These are phyloP conservation scores for Strigamia crassipes DNA, from an alignment of 2,888 invertebrate genomes.

Conservation along the genomic window DNA sequence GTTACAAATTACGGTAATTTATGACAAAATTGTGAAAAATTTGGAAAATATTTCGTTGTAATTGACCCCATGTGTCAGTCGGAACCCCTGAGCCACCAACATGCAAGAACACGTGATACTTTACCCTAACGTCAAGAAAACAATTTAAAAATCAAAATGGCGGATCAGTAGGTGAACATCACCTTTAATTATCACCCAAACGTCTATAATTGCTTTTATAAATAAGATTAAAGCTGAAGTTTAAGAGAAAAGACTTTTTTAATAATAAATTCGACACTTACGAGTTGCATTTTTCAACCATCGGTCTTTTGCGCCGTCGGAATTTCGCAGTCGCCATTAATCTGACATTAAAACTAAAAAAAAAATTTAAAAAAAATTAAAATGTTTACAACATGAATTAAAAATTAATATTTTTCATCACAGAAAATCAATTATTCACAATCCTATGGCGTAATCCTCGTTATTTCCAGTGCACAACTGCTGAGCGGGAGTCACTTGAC, in stretches of 20 bases:
- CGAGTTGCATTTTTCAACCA: constrained; percentile 15
- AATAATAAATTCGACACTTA: background rate
- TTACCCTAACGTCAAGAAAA: too few species aligned
- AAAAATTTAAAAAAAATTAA: background rate
- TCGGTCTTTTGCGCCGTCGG: background rate
- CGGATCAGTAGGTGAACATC: background rate
- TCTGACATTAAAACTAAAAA: background rate
- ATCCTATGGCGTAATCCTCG: constrained; percentile 37
- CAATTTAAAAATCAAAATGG: background rate
- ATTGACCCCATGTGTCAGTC: too few species aligned
- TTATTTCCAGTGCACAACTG: constrained; percentile 43
- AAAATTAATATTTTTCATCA: background rate
- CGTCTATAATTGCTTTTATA: background rate
- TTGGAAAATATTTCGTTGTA: too few species aligned
- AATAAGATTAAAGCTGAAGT: background rate
- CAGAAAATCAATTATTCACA: constrained; percentile 28
- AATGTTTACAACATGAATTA: background rate
- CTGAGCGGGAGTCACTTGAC: background rate
- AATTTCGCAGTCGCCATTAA: background rate
- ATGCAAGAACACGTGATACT: too few species aligned
- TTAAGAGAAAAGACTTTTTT: too few species aligned
- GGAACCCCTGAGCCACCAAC: too few species aligned
- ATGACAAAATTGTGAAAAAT: too few species aligned
- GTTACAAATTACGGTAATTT: too few species aligned
- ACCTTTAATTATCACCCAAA: background rate